Conservation (phyloP, 37 sponge, comb jelly and placozoan genomes). For the Theonella swinhoei region DNA sequence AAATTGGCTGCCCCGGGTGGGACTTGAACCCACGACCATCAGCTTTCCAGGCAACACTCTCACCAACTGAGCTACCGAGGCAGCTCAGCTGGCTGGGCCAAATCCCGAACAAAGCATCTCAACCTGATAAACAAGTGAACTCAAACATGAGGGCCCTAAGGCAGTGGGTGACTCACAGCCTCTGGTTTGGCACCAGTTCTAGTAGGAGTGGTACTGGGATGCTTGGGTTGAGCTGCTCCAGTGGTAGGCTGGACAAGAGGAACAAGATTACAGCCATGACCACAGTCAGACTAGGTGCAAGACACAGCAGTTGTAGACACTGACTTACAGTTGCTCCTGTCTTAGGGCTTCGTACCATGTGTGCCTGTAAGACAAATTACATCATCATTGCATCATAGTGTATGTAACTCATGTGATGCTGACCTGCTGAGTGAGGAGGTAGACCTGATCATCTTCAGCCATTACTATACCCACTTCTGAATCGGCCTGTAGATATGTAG, state of each 20-base stretch:
- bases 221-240: background rate
- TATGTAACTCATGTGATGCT: background rate
- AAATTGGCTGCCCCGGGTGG: no score
- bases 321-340: constrained; percentile 15
- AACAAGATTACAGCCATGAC: no score
- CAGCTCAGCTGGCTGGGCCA: no score
- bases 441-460: constrained; percentile 90
- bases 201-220: background rate
- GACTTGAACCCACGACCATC: no score
- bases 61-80: no score
- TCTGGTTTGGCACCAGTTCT: background rate
- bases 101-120: no score
- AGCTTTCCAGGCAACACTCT: no score
- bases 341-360: constrained; percentile 41
- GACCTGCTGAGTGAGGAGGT: constrained; percentile 72
- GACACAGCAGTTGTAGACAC: background rate
- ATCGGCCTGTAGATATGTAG: constrained; percentile 12
- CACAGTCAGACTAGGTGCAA: no score
- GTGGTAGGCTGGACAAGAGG: background rate
- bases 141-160: no score
- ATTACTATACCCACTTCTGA: constrained; percentile 34
- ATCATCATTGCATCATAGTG: background rate
- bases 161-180: background rate
- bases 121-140: no score
- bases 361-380: no score